Conservation (phyloP, 2,113 vertebrate genomes). For the Planiliza haematocheilus region DNA sequence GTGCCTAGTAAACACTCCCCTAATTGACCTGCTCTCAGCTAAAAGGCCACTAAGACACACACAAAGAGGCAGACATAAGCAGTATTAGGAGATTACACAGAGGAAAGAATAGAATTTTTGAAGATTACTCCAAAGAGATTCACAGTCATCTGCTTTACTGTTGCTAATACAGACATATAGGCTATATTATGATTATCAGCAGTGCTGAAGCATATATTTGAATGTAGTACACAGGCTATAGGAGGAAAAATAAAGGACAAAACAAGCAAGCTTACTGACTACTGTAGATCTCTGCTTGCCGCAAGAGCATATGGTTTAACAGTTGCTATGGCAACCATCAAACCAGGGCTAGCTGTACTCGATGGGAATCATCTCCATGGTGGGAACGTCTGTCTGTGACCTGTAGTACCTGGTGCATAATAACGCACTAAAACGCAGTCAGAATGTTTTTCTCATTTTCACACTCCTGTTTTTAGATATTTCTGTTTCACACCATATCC, state of each 20-base stretch:
- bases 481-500: not conserved
- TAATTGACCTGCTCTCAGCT: constrained; percentile 65
- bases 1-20: constrained; percentile 61
- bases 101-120: not conserved
- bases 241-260: constrained; percentile 9
- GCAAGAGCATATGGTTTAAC: constrained; percentile 57
- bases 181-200: not conserved
- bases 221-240: not conserved
- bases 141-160: not conserved
- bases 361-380: constrained; percentile 29
- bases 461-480: not conserved
- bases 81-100: not conserved
- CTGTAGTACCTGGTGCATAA: constrained; percentile 36
- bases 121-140: not conserved
- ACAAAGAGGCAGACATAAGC: constrained; percentile 6
- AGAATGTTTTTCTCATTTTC: not conserved
- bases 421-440: constrained; percentile 23
- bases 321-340: constrained; percentile 72
- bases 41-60: constrained; percentile 12
- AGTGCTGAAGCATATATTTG: not conserved
- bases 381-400: constrained; percentile 51
- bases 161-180: too few relatives aligned
- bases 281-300: constrained; percentile 29
- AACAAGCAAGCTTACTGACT: constrained; percentile 25
- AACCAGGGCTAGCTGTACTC: constrained; percentile 34